Conservation (phyloP, 2,113 vertebrate genomes). For the Percopsis transmontana region DNA sequence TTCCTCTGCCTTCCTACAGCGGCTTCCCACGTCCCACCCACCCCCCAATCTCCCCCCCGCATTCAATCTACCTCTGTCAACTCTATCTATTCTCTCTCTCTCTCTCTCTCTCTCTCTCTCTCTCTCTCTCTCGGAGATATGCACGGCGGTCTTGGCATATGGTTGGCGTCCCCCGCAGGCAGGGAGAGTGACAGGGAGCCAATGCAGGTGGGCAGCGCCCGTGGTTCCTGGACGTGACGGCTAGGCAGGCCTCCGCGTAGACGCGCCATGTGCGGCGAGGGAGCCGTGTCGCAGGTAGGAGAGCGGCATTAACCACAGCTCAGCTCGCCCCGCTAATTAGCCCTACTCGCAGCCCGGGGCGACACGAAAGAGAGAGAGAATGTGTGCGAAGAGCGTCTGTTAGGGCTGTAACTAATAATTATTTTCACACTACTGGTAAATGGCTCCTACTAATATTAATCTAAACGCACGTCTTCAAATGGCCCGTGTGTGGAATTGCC, state of each 20-base stretch:
- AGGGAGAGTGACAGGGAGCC: slow-evolving; percentile 37
- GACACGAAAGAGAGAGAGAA: slow-evolving; percentile 10
- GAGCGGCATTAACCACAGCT: slow-evolving; percentile 66
- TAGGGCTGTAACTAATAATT: too few species aligned
- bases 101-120: not conserved
- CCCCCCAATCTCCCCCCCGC: not conserved
- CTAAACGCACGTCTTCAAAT: too few species aligned
- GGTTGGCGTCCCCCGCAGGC: slow-evolving; percentile 27
- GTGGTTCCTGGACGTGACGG: slow-evolving; percentile 25
- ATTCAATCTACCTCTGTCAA: not conserved
- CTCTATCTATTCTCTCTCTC: not conserved
- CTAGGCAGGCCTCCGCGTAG: slow-evolving; percentile 34
- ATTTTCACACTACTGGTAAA: too few species aligned
- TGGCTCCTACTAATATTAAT: too few species aligned
- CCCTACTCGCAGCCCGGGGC: slow-evolving; percentile 58
- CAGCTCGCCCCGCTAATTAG: slow-evolving; percentile 70
- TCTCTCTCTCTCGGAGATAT: slow-evolving; percentile 9
- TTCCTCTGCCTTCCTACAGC: slow-evolving; percentile 15
- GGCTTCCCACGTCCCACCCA: not conserved
- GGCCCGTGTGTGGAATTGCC: too few species aligned
- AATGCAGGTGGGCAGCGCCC: slow-evolving; percentile 19
- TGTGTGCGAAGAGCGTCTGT: too few species aligned
- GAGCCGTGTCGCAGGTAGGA: slow-evolving; percentile 30
- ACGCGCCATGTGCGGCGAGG: slow-evolving; percentile 41
- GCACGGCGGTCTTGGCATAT: slow-evolving; percentile 34